Evolutionary conservation across 2,113 vertebrate genomes (phyloP).

Genomic region (Myotis yumanensis): DNA sequence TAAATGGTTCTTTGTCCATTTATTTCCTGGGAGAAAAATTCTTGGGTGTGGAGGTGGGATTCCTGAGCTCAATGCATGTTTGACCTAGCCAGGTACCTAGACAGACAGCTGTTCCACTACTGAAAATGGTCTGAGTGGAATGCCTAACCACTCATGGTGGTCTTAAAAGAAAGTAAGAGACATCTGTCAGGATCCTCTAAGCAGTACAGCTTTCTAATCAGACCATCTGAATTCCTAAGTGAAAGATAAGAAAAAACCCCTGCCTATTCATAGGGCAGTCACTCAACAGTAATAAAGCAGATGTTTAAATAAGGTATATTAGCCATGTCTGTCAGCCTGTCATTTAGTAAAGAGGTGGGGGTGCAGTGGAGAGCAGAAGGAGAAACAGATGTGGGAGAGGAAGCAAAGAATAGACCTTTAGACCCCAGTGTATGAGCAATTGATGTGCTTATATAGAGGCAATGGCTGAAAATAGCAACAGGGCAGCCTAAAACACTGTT

Average conservation of each 20-base stretch:
- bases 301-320: conserved; percentile 78
- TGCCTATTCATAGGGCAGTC: conserved; percentile 47
- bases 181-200: conserved; percentile 70
- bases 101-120: conserved; percentile 40
- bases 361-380: background rate
- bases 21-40: conserved; percentile 63
- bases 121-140: conserved; percentile 61
- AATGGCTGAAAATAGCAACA: conserved; percentile 59
- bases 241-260: conserved; percentile 70
- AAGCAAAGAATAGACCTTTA: conserved; percentile 60
- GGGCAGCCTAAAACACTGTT: conserved; percentile 45
- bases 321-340: conserved; percentile 66
- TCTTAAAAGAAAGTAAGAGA: conserved; percentile 70
- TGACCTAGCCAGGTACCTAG: conserved; percentile 49
- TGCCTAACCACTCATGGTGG: conserved; percentile 64
- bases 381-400: conserved; percentile 39
- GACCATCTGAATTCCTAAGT: conserved; percentile 74
- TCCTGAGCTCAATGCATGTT: conserved; percentile 66
- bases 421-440: conserved; percentile 7
- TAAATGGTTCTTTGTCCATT: conserved; percentile 45
- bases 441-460: conserved; percentile 5
- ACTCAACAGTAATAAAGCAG: conserved; percentile 73
- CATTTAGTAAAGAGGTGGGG: conserved; percentile 48
- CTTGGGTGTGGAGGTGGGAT: conserved; percentile 55
- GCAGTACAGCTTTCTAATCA: conserved; percentile 64